Base-by-base conservation (phyloP, 2,797 vertebrate genomes). In the Molossus alvarezi region DNA sequence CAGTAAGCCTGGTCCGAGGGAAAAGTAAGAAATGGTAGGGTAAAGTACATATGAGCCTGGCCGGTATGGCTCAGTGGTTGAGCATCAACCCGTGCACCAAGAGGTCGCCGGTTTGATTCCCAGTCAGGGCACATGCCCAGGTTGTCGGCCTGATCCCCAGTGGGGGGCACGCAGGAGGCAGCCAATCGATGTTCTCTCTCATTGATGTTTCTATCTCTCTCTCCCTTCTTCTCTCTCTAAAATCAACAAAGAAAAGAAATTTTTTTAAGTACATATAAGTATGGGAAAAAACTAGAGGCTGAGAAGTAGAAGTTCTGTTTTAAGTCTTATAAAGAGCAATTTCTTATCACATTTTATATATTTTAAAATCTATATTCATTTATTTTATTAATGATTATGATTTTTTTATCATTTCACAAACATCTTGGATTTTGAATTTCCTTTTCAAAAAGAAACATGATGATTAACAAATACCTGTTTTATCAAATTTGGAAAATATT, bases 321-420 rank as follows among this genome's bases (percentile, higher is more conserved):
- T 53, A 75, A 29, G 8, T 57, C 23, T 62, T 60, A 72, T 1
- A n/a, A 51, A 55, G 18, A 83, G 48, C 1, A 51, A 3, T 60
- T 92, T 79, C 62, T 94, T 88, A 4, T 27, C 12, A 33, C 1
- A 33, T 90, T 29, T 14, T 45, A 1, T 41, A 18, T 51, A 65
- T 23, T 55, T 91, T 15, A 13, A 93, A 64, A 71, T 37, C 4
- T 48, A 21, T 1, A 58, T 17, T 80, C 6, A 87, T 80, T 41
- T 27, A 58, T 51, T 80, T 65, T 27, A 58, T 55, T 79, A 1
- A 45, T 81, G 53, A 51, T 91, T 89, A 37, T 33, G 37, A 53
- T 57, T 64, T 27, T 80, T 67, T 77, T 41, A 80, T 53, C 29
- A 93, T 64, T 85, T 91, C 53, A 29, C 5, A 48, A 94, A 58